Base-by-base conservation (phyloP, 2,113 vertebrate species). In the Anhinga rufa region DNA sequence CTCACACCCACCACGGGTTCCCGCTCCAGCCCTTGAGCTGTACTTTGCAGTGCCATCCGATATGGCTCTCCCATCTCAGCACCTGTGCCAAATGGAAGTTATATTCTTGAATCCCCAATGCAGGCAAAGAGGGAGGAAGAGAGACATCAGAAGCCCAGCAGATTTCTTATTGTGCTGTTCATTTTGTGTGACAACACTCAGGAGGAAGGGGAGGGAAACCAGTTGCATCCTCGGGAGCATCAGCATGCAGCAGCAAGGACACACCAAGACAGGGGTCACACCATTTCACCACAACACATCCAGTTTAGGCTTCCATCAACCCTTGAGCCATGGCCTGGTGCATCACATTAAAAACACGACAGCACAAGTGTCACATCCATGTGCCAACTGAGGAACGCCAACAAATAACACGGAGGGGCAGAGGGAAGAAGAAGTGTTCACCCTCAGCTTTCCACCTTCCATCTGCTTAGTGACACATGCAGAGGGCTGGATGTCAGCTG, bases 211-310 rank as follows among this genome's bases (percentile, higher is more conserved):
- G 57, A 49, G 3, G 38, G 17, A 44, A 68, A 62, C 16, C n/a
- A 72, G 2, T 10, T 1, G 0, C 62, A 51, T 32, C 34, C 54
- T 40, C 4, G 1, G 49, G 49, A 76, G 46, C 1, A 1, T 18
- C 2, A 20, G 28, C 79, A 61, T 4, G 8, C 38, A 81, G 42
- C 60, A 93, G 32, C 32, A 34, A 28, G 31, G 57, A 71, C 42
- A 70, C 36, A 38, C 28, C 42, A 48, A 32, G 36, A 24, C 38
- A 82, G 38, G 44, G 15, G 42, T 31, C n/a, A 44, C 14, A 15
- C 29, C 31, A 15, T 72, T 66, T 55, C 40, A 58, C 34, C 31
- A 11, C 38, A 54, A 17, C 42, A 51, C 14, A 55, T 25, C 14
- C 48, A 57, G 19, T 20, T 31, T 2, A 44, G 46, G 65, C 34